phyloP scores from a whole-genome alignment of 2,113 vertebrate species.

The Ptychochromis oligacanthus region DNA sequence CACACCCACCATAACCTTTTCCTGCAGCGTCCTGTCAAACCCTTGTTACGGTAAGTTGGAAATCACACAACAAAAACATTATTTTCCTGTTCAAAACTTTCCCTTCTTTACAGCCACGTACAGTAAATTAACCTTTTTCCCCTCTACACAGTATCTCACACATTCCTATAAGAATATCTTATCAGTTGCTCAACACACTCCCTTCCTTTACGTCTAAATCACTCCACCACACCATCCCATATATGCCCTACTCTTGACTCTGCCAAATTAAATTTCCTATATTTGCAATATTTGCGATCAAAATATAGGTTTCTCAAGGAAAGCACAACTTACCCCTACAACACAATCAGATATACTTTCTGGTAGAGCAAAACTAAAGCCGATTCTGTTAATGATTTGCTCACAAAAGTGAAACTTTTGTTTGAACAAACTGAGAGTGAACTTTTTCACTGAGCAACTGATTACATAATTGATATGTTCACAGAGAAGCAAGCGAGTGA shows the following conservation, averaged over 20 bases:
- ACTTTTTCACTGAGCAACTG: not conserved
- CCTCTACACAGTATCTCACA: not conserved
- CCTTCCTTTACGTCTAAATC: not conserved
- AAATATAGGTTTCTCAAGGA: not conserved
- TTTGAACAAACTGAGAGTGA: not conserved
- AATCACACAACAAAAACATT: not conserved
- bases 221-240: not conserved
- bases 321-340: not conserved
- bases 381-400: not conserved
- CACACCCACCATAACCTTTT: conserved; percentile 9
- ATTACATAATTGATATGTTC: not conserved
- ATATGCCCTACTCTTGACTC: not conserved
- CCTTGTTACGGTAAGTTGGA: not conserved
- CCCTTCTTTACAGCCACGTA: not conserved
- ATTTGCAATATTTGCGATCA: not conserved
- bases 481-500: not conserved
- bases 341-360: not conserved
- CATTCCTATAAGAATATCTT: not conserved
- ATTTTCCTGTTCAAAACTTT: not conserved
- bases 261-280: not conserved
- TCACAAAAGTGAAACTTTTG: not conserved
- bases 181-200: not conserved
- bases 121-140: not conserved
- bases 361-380: not conserved
- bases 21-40: not conserved